Evolutionary conservation across 1,140 invertebrate genomes (phyloP), one percentile per base, ranked within the genome.

Genomic region (Drosophila persimilis): DNA sequence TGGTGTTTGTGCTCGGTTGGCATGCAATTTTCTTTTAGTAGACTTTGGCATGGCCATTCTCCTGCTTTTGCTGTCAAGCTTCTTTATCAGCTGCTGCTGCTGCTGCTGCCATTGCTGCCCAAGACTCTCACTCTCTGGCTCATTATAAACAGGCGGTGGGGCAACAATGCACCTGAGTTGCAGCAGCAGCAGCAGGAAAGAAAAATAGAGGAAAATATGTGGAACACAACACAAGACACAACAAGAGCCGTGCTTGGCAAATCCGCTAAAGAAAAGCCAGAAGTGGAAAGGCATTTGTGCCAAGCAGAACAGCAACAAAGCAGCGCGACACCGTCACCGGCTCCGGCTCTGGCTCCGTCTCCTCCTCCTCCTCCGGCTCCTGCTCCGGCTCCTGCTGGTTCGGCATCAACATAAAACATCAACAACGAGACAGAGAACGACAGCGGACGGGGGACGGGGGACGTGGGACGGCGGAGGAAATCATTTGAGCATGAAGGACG

Each of bases 21-120:
- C 78, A 77, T 81, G 78, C 78, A 77, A 73, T 83, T 77, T 77
- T 73, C 66, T 65, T 72, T 65, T 64, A 55, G 53, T 80, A 52
- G 46, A 39, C 65, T 70, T 54, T 60, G 45, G 51, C 55, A 55
- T 47, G 55, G 44, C 65, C 67, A 59, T 67, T 73, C 29, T 54
- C 35, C 50, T 22, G 44, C 64, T 64, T 69, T 65, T 26, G 62
- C 65, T 54, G 64, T 54, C 65, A 67, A 67, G 65, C 48, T 66
- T 51, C 65, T 69, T 69, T 69, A 69, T 69, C 64, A 47, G 52
- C 52, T 39, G 8, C 31, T 46, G 53, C 20, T 20, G 17, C 17
- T 17, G 45, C 20, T 31, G 1, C 6, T 26, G 15, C 31, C 20
- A 20, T 20, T 35, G 55, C 51, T 48, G 51, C 44, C 65, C 63